Base-by-base conservation (phyloP, 2,888 invertebrate genomes). In the Rhingia campestris region DNA sequence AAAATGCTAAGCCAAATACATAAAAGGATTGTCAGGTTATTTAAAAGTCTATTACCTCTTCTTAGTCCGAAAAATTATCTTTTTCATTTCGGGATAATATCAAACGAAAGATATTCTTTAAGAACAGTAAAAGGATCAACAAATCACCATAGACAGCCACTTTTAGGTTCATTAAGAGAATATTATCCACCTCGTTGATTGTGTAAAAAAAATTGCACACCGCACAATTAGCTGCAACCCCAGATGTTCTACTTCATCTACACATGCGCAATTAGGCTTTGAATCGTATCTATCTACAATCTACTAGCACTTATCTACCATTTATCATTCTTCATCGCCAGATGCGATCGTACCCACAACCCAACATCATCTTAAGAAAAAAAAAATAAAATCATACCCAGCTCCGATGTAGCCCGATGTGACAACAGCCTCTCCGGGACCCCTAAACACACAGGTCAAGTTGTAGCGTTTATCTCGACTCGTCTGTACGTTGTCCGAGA, bases 371-470 rank as follows among this genome's bases (percentile, higher is more conserved):
- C 66, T 22, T 6, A 35, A 6, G 6, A 22, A 49, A 22, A n/a
- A 22, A n/a, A 41, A 63, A 59, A 49, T 47, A 72, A 66, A 70
- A 47, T 89, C 93, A 93, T 94, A 96, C 97, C 97, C 97, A 87
- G 97, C 96, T 87, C 97, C 97, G 88, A 97, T 97, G 90, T 97
- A 97, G 88, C 97, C 97, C 33, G 97, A 97, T 12, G 97, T 97
- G 70, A 98, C 97, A 3, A 98, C 96, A 9, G 97, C 97, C 91
- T 98, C 97, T 30, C 97, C 97, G 0, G 97, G 97, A 35, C 97
- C 97, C 87, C 97, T 94, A 92, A 97, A 97, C 72, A 97, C 93
- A 89, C 97, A 98, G n/a, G 97, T 98, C 86, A 98, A 92, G 90
- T 98, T 98, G 92, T 97, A 98, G 9, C 97, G 93, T 89, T 97